Evolutionary conservation across 2,888 invertebrate genomes (phyloP).

Genomic region (Malacosoma neustria): DNA sequence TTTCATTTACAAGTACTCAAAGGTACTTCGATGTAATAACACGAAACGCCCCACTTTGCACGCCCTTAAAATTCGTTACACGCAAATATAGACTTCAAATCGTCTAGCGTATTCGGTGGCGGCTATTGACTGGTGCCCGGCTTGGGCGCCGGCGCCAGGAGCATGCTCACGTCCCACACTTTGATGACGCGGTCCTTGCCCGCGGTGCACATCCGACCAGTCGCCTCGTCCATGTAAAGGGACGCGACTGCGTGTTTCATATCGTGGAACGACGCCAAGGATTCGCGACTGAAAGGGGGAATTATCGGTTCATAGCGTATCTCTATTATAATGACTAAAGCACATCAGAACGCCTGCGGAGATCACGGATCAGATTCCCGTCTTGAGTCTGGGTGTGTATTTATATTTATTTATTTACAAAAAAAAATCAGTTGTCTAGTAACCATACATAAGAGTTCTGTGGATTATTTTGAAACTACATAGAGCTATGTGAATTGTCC

Average conservation of each 20-base stretch:
- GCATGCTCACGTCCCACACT: conserved; percentile 88
- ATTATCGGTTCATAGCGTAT: too few relatives aligned
- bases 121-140: conserved; percentile 38
- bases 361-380: too few relatives aligned
- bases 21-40: too few relatives aligned
- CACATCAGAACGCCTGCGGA: too few relatives aligned
- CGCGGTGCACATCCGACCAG: conserved; percentile 91
- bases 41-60: too few relatives aligned
- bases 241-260: conserved; percentile 92
- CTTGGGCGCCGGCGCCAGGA: conserved; percentile 58
- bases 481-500: too few relatives aligned
- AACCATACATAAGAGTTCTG: background rate
- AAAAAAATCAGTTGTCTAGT: background rate
- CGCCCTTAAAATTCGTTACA: background rate
- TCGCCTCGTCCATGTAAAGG: conserved; percentile 92
- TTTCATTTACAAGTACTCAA: too few relatives aligned
- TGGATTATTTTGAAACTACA: too few relatives aligned
- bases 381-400: too few relatives aligned
- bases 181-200: conserved; percentile 97
- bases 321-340: too few relatives aligned
- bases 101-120: background rate
- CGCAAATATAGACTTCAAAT: background rate
- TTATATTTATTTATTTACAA: too few relatives aligned
- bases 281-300: conserved; percentile 85
- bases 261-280: conserved; percentile 96